Evolutionary conservation across 2,888 invertebrate species (phyloP), one percentile per base, ranked within the genome.

Genomic region (Teleiodes luculella): DNA sequence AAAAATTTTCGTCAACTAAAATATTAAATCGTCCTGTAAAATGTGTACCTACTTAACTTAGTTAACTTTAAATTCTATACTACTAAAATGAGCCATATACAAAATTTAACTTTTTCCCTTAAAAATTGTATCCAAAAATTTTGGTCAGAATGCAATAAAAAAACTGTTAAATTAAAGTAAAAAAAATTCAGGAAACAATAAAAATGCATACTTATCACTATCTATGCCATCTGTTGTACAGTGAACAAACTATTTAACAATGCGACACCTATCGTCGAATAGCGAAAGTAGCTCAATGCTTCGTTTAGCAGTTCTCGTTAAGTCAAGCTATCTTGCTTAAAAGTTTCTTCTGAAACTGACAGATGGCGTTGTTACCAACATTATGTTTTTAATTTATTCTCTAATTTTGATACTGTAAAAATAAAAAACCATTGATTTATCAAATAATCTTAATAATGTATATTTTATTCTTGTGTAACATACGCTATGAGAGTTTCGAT

Each of bases 401-500:
- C 14, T 16, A 39, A 5, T 16, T 24, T n/a, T n/a, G n/a, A n/a
- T n/a, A n/a, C n/a, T n/a, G n/a, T n/a, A 24, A 24, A 3, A 24
- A 24, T 4, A 24, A 24, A 6, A 24, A 24, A 24, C 24, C 3
- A 24, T 4, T 6, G 24, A 24, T 24, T 24, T 35, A 35, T 35
- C 2, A 43, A 24, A 43, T 31, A 48, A 37, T 46, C 16, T 48
- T 35, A 18, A 1, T n/a, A n/a, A 4, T 35, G n/a, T n/a, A 24
- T n/a, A n/a, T 2, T 43, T 46, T 30, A 37, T 37, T 48, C 48
- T 11, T 53, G 31, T 43, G 37, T 52, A 41, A 62, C 53, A 53
- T 59, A 64, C 10, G 60, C 67, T 5, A 73, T 55, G 30, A 77
- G 60, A 14, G 63, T 62, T 31, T 76, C 75, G 3, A 72, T 49